Evolutionary conservation across 2,797 vertebrate genomes (phyloP).

Genomic region (Parambassis ranga): DNA sequence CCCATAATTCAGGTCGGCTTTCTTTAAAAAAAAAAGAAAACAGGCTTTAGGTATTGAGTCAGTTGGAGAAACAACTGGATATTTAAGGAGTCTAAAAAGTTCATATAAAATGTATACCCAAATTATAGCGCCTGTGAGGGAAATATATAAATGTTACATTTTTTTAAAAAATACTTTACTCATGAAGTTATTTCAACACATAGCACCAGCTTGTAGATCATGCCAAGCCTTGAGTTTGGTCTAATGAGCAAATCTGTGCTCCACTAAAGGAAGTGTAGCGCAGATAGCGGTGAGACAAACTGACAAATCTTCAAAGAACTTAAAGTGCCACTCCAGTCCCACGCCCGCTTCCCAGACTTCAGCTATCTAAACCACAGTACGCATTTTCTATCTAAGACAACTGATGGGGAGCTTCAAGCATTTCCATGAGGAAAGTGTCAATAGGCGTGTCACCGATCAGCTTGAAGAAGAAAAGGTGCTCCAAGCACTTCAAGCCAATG

Average conservation of each 20-base stretch:
- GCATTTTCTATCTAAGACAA: conserved; percentile 73
- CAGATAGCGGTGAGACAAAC: conserved; percentile 83
- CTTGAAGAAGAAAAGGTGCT: conserved; percentile 99
- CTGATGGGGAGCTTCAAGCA: conserved; percentile 96
- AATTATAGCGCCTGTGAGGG: conserved; percentile 77
- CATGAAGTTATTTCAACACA: conserved; percentile 76
- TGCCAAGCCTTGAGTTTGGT: conserved; percentile 82
- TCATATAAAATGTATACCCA: conserved; percentile 82
- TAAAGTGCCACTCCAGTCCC: conserved; percentile 86
- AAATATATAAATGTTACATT: conserved; percentile 72
- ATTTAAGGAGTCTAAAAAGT: conserved; percentile 76
- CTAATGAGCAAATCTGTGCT: conserved; percentile 79
- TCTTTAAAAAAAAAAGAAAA: conserved; percentile 52
- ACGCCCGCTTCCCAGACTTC: conserved; percentile 78
- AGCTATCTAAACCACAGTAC: conserved; percentile 76
- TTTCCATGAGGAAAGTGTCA: conserved; percentile 99
- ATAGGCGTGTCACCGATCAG: conserved; percentile 97
- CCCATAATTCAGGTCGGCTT: conserved; percentile 51
- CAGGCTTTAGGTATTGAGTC: conserved; percentile 57
- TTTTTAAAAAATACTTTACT: conserved; percentile 76
- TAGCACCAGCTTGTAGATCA: conserved; percentile 84
- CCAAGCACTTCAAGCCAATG: conserved; percentile 95
- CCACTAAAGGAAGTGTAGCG: conserved; percentile 73
- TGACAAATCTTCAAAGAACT: conserved; percentile 82
- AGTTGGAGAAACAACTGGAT: conserved; percentile 66